Percentiles rank a stretch among this genome's conserved stretches.
phyloP scores from a whole-genome alignment of 2,113 vertebrate genomes.

The Eudyptes chrysolophus region DNA sequence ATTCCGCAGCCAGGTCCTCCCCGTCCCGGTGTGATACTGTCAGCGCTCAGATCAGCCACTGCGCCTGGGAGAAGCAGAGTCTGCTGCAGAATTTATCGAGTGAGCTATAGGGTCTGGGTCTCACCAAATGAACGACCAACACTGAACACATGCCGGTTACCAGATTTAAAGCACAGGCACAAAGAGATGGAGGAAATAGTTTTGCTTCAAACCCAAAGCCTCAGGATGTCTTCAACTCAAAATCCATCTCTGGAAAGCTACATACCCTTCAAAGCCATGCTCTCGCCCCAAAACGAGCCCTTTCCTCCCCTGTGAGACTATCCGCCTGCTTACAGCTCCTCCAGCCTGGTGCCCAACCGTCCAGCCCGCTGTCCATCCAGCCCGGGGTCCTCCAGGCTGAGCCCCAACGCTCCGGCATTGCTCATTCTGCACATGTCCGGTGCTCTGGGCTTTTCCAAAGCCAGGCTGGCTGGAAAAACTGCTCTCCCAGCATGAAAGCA shows the following conservation, averaged over 20 bases:
- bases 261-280: background rate
- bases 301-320: background rate
- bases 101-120: background rate
- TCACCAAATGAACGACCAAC: accelerated
- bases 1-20: background rate
- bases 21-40: accelerated
- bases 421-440: background rate
- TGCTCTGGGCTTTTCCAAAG: background rate
- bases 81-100: background rate
- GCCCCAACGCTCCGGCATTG: background rate
- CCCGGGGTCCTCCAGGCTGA: background rate
- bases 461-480: background rate
- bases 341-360: background rate
- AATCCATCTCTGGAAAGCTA: background rate
- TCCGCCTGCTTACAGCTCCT: background rate
- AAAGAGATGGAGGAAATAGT: background rate
- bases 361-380: background rate
- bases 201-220: background rate
- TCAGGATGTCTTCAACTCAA: background rate
- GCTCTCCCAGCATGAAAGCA: background rate
- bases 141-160: accelerated
- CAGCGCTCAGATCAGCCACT: background rate
- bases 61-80: background rate
- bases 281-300: background rate
- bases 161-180: background rate